Evolutionary conservation across 2,113 vertebrate genomes (phyloP).

Genomic region (Andinoacara biseriatus): DNA sequence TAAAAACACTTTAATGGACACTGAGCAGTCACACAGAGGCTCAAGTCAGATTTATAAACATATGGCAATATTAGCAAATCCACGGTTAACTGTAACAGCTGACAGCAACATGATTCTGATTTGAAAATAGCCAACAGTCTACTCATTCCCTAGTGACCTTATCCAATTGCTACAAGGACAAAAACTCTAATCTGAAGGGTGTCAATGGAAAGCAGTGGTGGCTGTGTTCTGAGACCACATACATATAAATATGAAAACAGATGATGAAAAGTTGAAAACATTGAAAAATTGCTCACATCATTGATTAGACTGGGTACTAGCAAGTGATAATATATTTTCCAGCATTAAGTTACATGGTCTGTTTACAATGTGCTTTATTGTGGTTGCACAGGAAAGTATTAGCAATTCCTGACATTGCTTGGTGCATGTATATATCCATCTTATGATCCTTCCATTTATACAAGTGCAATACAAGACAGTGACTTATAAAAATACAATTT

Average conservation of each 20-base stretch:
- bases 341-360: neutral
- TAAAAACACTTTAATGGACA: neutral
- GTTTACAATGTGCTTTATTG: neutral
- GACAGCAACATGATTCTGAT: slow-evolving; percentile 25
- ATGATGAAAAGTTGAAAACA: neutral
- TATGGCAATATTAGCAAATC: neutral
- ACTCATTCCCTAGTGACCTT: slow-evolving; percentile 9
- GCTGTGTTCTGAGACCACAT: neutral
- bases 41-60: neutral
- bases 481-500: neutral
- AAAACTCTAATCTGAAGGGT: slow-evolving; percentile 5
- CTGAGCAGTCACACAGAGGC: neutral
- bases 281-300: neutral
- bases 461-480: neutral
- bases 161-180: slow-evolving; percentile 19
- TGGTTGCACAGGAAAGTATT: neutral
- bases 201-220: neutral
- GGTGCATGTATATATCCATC: neutral
- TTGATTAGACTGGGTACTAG: neutral
- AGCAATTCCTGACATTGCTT: neutral
- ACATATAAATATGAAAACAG: neutral
- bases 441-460: neutral
- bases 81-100: slow-evolving; percentile 10
- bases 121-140: neutral
- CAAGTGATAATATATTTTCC: neutral